These are phyloP conservation scores for Elgonia sp. DNA, from an alignment of 2,888 invertebrate species.

Conservation along the genomic window DNA sequence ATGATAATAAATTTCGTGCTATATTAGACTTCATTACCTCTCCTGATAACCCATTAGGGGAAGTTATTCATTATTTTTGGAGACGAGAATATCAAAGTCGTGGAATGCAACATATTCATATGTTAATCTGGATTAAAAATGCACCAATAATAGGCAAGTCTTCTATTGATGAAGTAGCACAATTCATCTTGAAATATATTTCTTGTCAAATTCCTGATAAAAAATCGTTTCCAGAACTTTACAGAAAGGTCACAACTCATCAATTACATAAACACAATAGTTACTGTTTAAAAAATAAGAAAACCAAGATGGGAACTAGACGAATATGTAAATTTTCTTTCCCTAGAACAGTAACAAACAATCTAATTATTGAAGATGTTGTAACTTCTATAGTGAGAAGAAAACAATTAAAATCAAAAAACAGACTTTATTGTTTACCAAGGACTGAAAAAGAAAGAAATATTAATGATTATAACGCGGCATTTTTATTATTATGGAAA, in stretches of 20 bases:
- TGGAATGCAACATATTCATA: too few relatives aligned
- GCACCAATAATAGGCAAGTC: slow-evolving; percentile 25
- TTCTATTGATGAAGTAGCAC: slow-evolving; percentile 68
- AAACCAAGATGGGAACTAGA: slow-evolving; percentile 23
- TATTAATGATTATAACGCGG: slow-evolving; percentile 79
- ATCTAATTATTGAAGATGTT: slow-evolving; percentile 70
- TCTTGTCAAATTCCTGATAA: slow-evolving; percentile 77
- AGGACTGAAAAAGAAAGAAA: slow-evolving; percentile 72
- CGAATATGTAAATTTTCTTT: slow-evolving; percentile 78
- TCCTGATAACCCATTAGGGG: slow-evolving; percentile 74
- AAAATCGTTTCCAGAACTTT: slow-evolving; percentile 76
- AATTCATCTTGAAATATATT: slow-evolving; percentile 79
- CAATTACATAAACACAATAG: slow-evolving; percentile 81
- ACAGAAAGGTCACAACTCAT: slow-evolving; percentile 78
- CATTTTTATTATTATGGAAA: slow-evolving; percentile 76
- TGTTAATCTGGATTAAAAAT: slow-evolving; percentile 64
- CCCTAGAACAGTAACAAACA: slow-evolving; percentile 72
- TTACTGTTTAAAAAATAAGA: slow-evolving; percentile 76
- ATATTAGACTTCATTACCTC: slow-evolving; percentile 80
- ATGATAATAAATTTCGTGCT: slow-evolving; percentile 81
- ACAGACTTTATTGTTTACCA: slow-evolving; percentile 80
- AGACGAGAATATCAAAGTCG: too few relatives aligned
- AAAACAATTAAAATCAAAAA: slow-evolving; percentile 77
- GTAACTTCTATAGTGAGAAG: slow-evolving; percentile 78
- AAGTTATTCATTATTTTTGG: too few relatives aligned